Base-by-base conservation (phyloP, 2,797 vertebrate genomes). In the Lophius americanus region DNA sequence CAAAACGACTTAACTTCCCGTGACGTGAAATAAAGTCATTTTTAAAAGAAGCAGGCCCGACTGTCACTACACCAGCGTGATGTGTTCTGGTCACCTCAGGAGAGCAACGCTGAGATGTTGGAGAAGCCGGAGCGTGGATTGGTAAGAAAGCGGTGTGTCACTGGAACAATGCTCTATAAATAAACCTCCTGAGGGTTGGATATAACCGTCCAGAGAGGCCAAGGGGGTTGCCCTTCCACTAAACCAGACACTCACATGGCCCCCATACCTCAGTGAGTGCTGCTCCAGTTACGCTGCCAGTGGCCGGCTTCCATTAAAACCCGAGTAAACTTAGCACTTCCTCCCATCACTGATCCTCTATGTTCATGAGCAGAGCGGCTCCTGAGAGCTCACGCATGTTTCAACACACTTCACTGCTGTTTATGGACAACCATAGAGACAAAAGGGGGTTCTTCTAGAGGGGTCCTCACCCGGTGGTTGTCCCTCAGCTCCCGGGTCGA, bases 81-180 rank as follows among this genome's bases (percentile, higher is more conserved):
- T 23, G 23, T 23, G 23, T 23, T 23, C 41, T 47, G 59, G 58
- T 69, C 53, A 38, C 37, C 39, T 70, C 50, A 57, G 54, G 44
- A 38, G 51, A 59, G 60, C 33, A 51, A 51, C 70, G 68, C 65
- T 54, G 39, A 64, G 51, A 39, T 56, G 68, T 71, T 68, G 63
- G 77, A 77, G 64, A 84, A 43, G 61, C 68, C 7, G 70, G 64
- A 64, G 44, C 0, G 11, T 65, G 68, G 70, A 71, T 83, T 78
- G 35, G n/a, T 64, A 75, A 90, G 73, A 93, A 88, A 90, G 76
- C 64, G 85, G 75, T 89, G 80, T 90, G 89, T 92, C 88, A 91
- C 83, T 90, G 82, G 91, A 93, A 93, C 91, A 93, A 91, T 89
- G 88, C 53, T 62, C 91, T 93, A 93, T 87, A 89, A 90, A 93